Evolutionary conservation across 2,888 invertebrate genomes (phyloP), one percentile per base, ranked within the genome.

Genomic region (Drosophila cyrtoloma): DNA sequence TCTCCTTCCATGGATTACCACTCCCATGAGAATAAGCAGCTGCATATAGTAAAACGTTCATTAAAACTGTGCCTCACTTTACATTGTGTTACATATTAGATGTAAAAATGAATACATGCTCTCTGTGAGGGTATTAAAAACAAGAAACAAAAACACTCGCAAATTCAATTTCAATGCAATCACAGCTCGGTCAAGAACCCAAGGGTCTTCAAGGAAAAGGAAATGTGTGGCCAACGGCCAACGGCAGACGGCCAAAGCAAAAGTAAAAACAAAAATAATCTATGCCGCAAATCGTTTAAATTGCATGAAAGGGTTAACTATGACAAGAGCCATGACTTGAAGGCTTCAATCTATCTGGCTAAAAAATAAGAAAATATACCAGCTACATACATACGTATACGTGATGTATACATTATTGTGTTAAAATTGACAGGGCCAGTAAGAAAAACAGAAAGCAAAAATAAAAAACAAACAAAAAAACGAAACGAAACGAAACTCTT

Each of bases 141-240:
- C 65, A 44, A 50, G 42, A 47, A 55, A 68, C 52, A 77, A 81
- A 81, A 77, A 16, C 77, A 77, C 70, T 77, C 74, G 68, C 51
- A 90, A 86, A 86, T 88, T 90, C 78, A 85, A 86, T 86, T 86
- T 73, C 81, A 81, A 85, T 82, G 80, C 86, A 86, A 86, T 90
- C 86, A 80, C 70, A 67, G 51, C 58, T 52, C 58, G 52, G 35
- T 37, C 51, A 39, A 39, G 56, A 14, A 26, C 58, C 64, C 55
- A 57, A 32, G 35, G 52, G 61, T 42, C 55, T 28, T 30, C 19
- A 39, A 51, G 22, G 52, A 55, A 22, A 44, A 37, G 30, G 69
- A 57, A 69, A 35, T 67, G 62, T 77, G 65, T 74, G 56, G 72
- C 71, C 66, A 74, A 26, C 7, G 56, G 72, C 71, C 65, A 73